Evolutionary conservation across 1,140 invertebrate species (phyloP).

Genomic region (Dufourea novaeangliae): DNA sequence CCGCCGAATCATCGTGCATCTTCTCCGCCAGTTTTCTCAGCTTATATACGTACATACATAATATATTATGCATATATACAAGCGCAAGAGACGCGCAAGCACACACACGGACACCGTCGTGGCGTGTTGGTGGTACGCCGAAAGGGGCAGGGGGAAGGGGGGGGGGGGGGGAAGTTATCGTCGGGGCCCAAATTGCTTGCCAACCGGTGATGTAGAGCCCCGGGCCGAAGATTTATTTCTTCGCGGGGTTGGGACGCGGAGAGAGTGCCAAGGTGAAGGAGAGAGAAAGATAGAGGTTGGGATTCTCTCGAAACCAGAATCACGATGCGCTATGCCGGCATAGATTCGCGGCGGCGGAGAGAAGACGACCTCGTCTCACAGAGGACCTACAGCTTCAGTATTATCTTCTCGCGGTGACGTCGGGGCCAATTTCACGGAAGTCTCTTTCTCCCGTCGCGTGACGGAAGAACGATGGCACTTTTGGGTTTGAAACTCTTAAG

Average conservation of each 20-base stretch:
- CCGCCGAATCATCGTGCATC: constrained; percentile 50
- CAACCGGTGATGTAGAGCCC: constrained; percentile 79
- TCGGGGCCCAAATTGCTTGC: constrained; percentile 80
- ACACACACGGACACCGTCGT: constrained; percentile 11
- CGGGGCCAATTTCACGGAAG: constrained; percentile 71
- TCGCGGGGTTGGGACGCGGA: constrained; percentile 36
- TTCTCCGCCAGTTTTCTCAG: constrained; percentile 36
- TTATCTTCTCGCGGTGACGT: constrained; percentile 47
- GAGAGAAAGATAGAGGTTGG: constrained; percentile 23
- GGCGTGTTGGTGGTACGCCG: neutral
- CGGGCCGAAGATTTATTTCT: constrained; percentile 79
- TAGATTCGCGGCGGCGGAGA: constrained; percentile 47
- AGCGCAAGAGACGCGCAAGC: constrained; percentile 36
- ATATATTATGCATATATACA: constrained; percentile 71
- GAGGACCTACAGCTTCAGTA: constrained; percentile 18
- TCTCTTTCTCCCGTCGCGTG: constrained; percentile 57
- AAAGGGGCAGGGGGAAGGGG: neutral
- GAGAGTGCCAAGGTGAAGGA: constrained; percentile 52
- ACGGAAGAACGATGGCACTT: constrained; percentile 18
- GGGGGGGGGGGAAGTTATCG: constrained; percentile 74
- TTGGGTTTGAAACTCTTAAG: constrained; percentile 4
- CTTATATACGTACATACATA: constrained; percentile 67
- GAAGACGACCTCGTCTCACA: constrained; percentile 22
- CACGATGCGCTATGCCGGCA: constrained; percentile 50
- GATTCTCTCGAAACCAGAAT: constrained; percentile 62